phyloP scores from a whole-genome alignment of 2,888 invertebrate genomes.

The Sepiola atlantica region DNA sequence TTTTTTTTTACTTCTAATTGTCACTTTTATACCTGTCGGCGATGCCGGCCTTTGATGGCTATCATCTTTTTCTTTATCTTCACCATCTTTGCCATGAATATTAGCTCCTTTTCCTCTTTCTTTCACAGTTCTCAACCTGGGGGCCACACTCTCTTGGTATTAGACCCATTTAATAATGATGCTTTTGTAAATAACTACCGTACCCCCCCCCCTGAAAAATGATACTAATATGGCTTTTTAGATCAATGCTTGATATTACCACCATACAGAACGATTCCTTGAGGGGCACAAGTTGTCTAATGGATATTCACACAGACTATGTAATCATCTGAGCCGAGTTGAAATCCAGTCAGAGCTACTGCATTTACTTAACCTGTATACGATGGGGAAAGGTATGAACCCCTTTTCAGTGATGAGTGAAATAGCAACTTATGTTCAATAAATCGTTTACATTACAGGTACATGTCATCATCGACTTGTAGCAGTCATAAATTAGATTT shows the following conservation, averaged over 20 bases:
- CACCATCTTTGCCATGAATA: neutral
- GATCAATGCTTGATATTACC: neutral
- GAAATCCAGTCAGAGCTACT: too few species aligned
- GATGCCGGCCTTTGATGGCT: neutral
- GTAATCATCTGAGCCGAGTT: too few species aligned
- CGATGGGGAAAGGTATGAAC: too few species aligned
- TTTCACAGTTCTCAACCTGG: neutral
- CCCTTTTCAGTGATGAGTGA: too few species aligned
- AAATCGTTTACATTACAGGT: too few species aligned
- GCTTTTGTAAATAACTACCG: neutral
- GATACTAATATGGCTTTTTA: neutral
- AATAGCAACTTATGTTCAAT: too few species aligned
- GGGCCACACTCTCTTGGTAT: neutral
- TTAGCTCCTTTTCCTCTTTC: neutral
- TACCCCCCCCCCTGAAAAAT: neutral
- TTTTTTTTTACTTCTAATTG: neutral
- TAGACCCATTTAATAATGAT: too few species aligned
- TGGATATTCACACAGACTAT: too few species aligned
- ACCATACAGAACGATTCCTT: neutral
- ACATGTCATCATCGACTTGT: too few species aligned
- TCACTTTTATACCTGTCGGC: neutral
- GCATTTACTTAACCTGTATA: too few species aligned
- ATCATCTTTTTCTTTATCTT: neutral
- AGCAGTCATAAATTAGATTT: too few species aligned
- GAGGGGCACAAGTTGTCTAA: too few species aligned